A percentile compares a stretch with the other conserved stretches of the same genome.
Evolutionary conservation across 2,888 invertebrate species (phyloP).

Genomic region (Xylota sylvarum): DNA sequence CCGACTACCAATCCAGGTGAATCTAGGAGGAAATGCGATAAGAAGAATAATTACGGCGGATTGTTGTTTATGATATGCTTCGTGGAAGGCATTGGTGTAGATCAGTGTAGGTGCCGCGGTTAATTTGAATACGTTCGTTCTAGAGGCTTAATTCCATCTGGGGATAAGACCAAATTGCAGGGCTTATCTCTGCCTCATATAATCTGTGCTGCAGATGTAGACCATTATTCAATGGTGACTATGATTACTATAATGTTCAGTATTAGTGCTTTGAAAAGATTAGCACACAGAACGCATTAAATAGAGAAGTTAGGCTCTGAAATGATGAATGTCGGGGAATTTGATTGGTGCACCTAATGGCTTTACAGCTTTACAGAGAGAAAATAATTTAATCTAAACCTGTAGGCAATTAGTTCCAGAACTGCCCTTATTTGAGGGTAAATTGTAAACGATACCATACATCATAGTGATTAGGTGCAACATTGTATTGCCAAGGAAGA

Average conservation of each 20-base stretch:
- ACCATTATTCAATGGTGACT: background rate
- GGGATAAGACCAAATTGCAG: conserved; percentile 45
- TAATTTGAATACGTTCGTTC: conserved; percentile 67
- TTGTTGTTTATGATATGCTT: conserved; percentile 71
- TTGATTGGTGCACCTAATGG: too few species aligned
- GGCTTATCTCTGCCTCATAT: conserved; percentile 41
- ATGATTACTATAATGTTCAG: conserved; percentile 20
- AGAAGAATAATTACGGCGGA: conserved; percentile 69
- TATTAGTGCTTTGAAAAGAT: background rate
- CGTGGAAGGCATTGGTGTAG: conserved; percentile 55
- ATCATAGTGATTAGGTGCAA: too few species aligned
- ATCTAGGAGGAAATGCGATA: conserved; percentile 73
- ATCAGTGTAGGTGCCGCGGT: conserved; percentile 64
- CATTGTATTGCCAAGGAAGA: too few species aligned
- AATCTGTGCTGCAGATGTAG: conserved; percentile 19
- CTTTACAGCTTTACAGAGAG: too few species aligned
- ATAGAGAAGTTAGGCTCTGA: background rate
- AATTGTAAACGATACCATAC: too few species aligned
- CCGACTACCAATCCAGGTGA: conserved; percentile 55
- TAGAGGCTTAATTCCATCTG: conserved; percentile 41
- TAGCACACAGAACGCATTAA: background rate
- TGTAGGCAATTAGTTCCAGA: too few species aligned
- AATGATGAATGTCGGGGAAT: too few species aligned
- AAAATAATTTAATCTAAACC: too few species aligned
- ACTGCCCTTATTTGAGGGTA: too few species aligned